These are phyloP conservation scores for Mycetomoellerius zeteki DNA, from an alignment of 1,140 invertebrate genomes.

Conservation along the genomic window DNA sequence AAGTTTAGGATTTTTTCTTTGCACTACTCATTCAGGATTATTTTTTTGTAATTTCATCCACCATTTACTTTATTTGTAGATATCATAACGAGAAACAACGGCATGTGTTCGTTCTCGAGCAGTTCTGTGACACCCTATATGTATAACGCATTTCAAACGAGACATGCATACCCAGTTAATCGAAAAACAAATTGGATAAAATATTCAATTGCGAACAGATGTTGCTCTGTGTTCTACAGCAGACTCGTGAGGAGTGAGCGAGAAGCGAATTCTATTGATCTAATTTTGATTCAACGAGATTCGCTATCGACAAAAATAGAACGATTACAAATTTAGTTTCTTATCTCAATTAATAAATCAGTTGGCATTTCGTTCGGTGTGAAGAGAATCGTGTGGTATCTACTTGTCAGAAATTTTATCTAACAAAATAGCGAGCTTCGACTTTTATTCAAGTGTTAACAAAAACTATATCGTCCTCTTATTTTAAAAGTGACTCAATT, in stretches of 20 bases:
- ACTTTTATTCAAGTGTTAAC: not conserved
- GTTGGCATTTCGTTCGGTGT: not conserved
- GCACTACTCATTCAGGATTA: not conserved
- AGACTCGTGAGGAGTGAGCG: not conserved
- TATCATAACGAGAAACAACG: not conserved
- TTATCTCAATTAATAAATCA: constrained; percentile 18
- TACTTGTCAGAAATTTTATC: not conserved
- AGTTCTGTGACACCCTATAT: not conserved
- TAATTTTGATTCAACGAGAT: not conserved
- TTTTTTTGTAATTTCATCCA: not conserved
- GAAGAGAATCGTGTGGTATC: not conserved
- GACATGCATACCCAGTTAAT: constrained; percentile 11
- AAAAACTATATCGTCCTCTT: not conserved
- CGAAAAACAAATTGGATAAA: constrained; percentile 31
- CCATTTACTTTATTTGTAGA: not conserved
- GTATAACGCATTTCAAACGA: not conserved
- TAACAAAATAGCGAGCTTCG: not conserved
- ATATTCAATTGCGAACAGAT: constrained; percentile 34
- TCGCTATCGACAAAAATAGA: constrained; percentile 12
- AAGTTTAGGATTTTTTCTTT: not conserved
- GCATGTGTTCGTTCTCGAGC: not conserved
- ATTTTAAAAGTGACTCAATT: too few species aligned
- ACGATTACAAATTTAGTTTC: not conserved
- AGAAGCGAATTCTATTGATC: constrained; percentile 15
- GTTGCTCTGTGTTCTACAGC: not conserved